Evolutionary conservation across 2,888 invertebrate species (phyloP).

Genomic region (Apamea epomidion): DNA sequence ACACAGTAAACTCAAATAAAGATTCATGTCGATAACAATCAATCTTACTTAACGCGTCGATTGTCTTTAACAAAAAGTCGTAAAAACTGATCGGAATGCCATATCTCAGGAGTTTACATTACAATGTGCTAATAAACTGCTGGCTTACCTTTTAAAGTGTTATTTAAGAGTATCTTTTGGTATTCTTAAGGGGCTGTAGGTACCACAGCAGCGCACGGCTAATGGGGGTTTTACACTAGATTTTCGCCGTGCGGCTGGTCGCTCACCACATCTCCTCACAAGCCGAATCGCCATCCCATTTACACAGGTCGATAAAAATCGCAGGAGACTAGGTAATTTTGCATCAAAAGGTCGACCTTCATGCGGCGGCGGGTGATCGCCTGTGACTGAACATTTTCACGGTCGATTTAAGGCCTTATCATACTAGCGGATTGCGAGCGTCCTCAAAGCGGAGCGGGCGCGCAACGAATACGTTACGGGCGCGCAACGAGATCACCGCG

Average conservation of each 20-base stretch:
- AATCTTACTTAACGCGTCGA: conserved; percentile 5
- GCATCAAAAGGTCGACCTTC: not conserved
- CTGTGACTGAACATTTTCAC: no score
- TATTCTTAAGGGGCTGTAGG: not conserved
- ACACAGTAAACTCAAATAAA: not conserved
- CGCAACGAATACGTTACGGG: no score
- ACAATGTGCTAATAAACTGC: conserved; percentile 22
- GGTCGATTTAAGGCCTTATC: no score
- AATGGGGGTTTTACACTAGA: not conserved
- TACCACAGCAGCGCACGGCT: not conserved
- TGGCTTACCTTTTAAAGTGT: conserved; percentile 21
- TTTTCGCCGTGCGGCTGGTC: not conserved
- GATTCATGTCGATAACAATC: not conserved
- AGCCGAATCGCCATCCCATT: not conserved
- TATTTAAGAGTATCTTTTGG: conserved; percentile 30
- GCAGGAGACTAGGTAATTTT: not conserved
- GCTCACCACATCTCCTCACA: not conserved
- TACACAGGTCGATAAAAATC: not conserved
- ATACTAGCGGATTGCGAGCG: no score
- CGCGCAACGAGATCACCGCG: no score
- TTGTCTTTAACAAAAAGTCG: conserved; percentile 14
- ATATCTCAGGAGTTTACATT: not conserved
- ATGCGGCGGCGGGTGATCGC: not conserved
- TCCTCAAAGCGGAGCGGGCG: no score
- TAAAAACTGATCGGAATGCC: not conserved